Base-by-base conservation (phyloP, 2,797 vertebrate species). In the Hoplostethus atlanticus region DNA sequence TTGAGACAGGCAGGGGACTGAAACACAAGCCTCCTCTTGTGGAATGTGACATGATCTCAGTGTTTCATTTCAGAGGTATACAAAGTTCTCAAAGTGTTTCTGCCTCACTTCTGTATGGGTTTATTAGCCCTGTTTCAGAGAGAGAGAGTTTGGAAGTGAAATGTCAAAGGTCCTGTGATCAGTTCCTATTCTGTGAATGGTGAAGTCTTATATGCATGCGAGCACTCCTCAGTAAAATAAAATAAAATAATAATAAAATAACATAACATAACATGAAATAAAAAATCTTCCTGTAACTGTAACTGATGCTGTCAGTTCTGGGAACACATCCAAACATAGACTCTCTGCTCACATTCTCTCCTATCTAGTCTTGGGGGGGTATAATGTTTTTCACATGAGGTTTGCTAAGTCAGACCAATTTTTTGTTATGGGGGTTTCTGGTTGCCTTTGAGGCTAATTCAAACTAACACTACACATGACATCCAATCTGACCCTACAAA, bases 401-500 rank as follows among this genome's bases (percentile, higher is more conserved):
- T 84, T 79, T 72, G 5, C 4, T 47, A 16, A 7, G 38, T 48
- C 64, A 56, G 28, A 59, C 21, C 55, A 31, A 42, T 51, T 31
- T 78, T 31, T 77, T 77, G 80, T 81, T n/a, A 51, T 59, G 21
- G 34, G 34, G 6, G 55, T 67, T 70, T 80, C 17, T 30, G 36
- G 68, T 71, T 76, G 40, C 60, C 10, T 73, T 80, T 87, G 60
- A 85, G 73, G 63, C 63, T 81, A 83, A 86, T 83, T 89, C 72
- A 87, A 87, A 73, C 34, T 64, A 84, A 78, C 88, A 79, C 57
- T 66, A 84, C 71, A 54, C 73, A 65, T 86, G 76, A 80, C 73
- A 84, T 85, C 66, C 58, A 78, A 68, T 57, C 51, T 83, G 73
- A 84, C 82, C 82, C 65, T 55, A 60, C 61, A 79, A 86, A 90